phyloP scores from a whole-genome alignment of 2,113 vertebrate species.

The Neofelis nebulosa region DNA sequence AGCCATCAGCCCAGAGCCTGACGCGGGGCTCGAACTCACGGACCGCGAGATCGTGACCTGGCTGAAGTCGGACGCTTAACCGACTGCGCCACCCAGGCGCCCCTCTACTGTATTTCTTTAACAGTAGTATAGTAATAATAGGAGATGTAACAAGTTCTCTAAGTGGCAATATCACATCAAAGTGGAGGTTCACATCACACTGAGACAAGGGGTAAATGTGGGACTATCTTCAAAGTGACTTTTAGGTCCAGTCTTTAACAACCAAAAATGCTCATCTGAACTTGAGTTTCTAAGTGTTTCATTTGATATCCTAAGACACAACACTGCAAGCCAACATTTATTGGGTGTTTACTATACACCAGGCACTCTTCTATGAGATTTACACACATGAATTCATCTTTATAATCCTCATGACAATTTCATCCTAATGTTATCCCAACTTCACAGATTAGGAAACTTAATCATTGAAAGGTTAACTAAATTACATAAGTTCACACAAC shows the following conservation, averaged over 20 bases:
- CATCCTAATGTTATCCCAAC: not conserved
- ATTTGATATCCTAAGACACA: not conserved
- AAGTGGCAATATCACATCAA: not conserved
- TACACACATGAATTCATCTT: not conserved
- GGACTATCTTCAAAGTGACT: not conserved
- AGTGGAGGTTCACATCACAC: not conserved
- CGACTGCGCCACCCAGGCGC: no score
- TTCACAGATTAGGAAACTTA: conserved; percentile 2
- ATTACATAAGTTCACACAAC: not conserved
- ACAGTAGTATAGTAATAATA: not conserved
- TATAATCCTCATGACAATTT: conserved; percentile 4
- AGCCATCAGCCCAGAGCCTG: no score
- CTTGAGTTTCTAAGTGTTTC: not conserved
- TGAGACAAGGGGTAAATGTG: not conserved
- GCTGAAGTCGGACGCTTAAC: no score
- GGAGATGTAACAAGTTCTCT: not conserved
- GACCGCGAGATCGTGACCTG: no score
- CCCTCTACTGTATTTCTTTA: not conserved
- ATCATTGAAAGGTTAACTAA: not conserved
- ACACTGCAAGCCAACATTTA: not conserved
- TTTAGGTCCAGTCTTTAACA: not conserved
- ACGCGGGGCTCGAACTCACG: no score
- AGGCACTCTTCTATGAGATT: not conserved
- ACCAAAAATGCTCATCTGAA: not conserved
- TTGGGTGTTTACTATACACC: not conserved